phyloP scores from a whole-genome alignment of 2,797 vertebrate species.

The Sorex maritimensis region DNA sequence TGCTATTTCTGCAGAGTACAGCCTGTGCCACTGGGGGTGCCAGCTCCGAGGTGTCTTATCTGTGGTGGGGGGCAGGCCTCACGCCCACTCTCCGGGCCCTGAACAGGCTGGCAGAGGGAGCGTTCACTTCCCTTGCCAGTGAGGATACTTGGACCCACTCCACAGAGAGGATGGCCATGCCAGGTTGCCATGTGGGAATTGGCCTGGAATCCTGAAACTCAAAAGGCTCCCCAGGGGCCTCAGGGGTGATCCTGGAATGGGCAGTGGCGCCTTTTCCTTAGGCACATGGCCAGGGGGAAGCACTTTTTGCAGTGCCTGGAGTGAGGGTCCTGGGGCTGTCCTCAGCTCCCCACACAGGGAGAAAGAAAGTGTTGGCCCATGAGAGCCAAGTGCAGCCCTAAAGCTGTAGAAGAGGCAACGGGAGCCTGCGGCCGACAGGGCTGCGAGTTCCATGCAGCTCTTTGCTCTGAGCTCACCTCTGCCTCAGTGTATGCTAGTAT shows the following conservation, averaged over 20 bases:
- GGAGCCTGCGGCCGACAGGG: not conserved
- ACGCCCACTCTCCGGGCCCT: too few species aligned
- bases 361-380: fast-evolving
- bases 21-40: constrained; percentile 71
- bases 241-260: not conserved
- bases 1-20: constrained; percentile 83
- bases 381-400: not conserved
- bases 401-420: not conserved
- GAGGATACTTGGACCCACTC: not conserved
- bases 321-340: not conserved
- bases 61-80: not conserved
- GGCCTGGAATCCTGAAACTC: not conserved
- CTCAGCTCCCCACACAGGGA: not conserved
- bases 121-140: not conserved
- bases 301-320: not conserved
- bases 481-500: not conserved
- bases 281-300: not conserved
- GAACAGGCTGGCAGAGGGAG: constrained; percentile 51
- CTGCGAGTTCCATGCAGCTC: not conserved
- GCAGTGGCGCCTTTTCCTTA: not conserved
- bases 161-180: not conserved
- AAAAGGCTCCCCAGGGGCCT: not conserved
- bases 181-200: not conserved
- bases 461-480: not conserved
- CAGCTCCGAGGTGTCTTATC: constrained; percentile 65